Evolutionary conservation across 2,113 vertebrate genomes (phyloP), one percentile per base, ranked within the genome.

Genomic region (Odocoileus hemionus): DNA sequence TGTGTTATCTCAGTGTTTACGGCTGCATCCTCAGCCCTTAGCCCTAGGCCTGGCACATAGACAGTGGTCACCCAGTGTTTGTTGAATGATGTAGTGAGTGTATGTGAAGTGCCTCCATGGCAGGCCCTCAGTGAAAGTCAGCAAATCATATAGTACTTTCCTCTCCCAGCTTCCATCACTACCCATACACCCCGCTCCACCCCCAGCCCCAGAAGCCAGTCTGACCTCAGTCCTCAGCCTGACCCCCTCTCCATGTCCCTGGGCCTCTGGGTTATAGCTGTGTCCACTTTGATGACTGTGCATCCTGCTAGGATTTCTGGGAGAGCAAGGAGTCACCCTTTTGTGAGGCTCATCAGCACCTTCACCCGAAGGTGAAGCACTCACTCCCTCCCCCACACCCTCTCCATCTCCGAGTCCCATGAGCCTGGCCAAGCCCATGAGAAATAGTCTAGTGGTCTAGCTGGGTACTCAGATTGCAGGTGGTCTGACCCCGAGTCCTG

Each of bases 391-490:
- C 10, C 33, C 33, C 11, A 25, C 10, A 1, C 10, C 30, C 12
- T 25, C 7, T 43, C 21, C 2, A 8, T 15, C 57, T 91, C 83
- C 33, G 36, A 52, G 83, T 47, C 39, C 67, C 26, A 10, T 1
- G 54, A 86, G 79, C 50, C 17, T 0, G 0, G 78, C 23, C 39
- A 11, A 0, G 5, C 28, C 79, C 36, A 1, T 0, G 2, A 39
- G 39, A 78, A 52, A 33, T 13, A 55, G 7, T 5, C 3, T 7
- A 3, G 33, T n/a, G 43, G 2, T 50, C 25, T 2, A 55, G 50
- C 60, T 58, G 82, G 70, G 67, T 47, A 28, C 55, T 76, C 12
- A 5, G 36, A 39, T 39, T 19, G 0, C 12, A 30, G 36, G 21
- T 0, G 12, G 28, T 9, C 74, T 45, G 74, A 28, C 16, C 26